Evolutionary conservation across 35 echinoderm and acorn worm species (phyloP).

Genomic region (Eucidaris tribuloides): DNA sequence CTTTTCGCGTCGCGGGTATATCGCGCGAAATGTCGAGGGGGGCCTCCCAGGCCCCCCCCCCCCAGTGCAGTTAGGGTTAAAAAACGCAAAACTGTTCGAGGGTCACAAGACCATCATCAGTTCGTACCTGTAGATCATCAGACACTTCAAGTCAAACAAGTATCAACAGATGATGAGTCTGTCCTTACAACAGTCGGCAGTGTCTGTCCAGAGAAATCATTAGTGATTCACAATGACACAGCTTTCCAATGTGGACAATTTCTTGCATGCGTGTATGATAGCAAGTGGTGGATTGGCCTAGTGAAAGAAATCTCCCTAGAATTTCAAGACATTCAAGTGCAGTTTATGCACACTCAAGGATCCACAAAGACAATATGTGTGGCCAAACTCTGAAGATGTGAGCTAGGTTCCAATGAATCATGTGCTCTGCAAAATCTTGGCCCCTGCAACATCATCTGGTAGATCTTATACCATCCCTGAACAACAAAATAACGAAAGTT

Average conservation of each 20-base stretch:
- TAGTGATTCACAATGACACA: background rate
- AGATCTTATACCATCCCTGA: too few relatives aligned
- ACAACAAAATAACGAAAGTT: too few relatives aligned
- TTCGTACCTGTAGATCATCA: background rate
- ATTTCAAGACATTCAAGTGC: background rate
- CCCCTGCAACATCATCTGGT: too few relatives aligned
- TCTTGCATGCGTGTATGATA: conserved; percentile 13
- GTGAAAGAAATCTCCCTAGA: background rate
- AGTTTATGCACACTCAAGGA: background rate
- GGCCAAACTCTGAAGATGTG: too few relatives aligned
- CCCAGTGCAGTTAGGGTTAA: too few relatives aligned
- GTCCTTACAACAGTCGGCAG: background rate
- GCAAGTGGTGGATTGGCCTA: conserved; percentile 2
- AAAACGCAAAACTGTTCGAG: background rate
- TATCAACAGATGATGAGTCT: conserved; percentile 11
- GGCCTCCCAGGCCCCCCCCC: too few relatives aligned
- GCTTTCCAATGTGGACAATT: background rate
- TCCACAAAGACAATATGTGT: background rate
- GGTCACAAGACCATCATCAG: background rate
- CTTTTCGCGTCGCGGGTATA: too few relatives aligned
- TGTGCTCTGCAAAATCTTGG: too few relatives aligned
- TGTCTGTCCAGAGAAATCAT: background rate
- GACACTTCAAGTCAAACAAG: background rate
- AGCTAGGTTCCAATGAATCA: too few relatives aligned
- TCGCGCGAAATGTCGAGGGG: too few relatives aligned